These are phyloP conservation scores for Sterna hirundo DNA, from an alignment of 2,113 vertebrate species.

Conservation along the genomic window DNA sequence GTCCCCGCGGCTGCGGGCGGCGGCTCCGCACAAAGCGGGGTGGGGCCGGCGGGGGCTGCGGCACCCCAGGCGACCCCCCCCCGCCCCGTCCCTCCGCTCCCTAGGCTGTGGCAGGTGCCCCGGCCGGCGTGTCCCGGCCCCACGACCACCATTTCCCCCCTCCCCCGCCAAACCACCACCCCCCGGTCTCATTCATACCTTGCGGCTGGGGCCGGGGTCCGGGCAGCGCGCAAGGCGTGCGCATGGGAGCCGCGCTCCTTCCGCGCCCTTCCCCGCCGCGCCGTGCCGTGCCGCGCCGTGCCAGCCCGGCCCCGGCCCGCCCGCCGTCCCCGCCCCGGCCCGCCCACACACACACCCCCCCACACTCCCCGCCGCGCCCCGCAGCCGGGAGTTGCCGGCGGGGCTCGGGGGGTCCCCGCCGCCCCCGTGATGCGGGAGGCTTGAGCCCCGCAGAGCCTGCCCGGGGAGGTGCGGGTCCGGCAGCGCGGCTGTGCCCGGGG, in stretches of 20 bases:
- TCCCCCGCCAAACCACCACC: neutral
- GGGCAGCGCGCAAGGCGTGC: neutral
- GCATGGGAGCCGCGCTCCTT: neutral
- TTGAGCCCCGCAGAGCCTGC: too few species aligned
- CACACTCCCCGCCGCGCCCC: neutral
- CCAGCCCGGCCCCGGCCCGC: neutral
- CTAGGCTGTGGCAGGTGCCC: neutral
- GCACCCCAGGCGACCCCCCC: neutral
- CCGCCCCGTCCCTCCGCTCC: too few species aligned
- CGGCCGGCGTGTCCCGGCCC: neutral
- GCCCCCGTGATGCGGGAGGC: neutral
- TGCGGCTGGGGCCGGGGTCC: neutral
- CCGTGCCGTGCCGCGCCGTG: too few species aligned
- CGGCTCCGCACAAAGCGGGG: conserved; percentile 17
- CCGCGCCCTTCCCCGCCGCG: neutral
- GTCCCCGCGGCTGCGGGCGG: neutral
- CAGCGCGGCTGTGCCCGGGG: neutral
- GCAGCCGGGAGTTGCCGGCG: neutral
- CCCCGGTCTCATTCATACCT: neutral
- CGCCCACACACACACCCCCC: neutral
- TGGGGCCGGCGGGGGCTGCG: neutral
- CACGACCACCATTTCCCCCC: too few species aligned
- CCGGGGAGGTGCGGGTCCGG: too few species aligned
- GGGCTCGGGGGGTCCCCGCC: neutral
- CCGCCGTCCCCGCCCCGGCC: neutral